A percentile compares a stretch with the other conserved stretches of the same genome.
phyloP scores from a whole-genome alignment of 2,797 vertebrate genomes.

The Pteropus rufus region DNA sequence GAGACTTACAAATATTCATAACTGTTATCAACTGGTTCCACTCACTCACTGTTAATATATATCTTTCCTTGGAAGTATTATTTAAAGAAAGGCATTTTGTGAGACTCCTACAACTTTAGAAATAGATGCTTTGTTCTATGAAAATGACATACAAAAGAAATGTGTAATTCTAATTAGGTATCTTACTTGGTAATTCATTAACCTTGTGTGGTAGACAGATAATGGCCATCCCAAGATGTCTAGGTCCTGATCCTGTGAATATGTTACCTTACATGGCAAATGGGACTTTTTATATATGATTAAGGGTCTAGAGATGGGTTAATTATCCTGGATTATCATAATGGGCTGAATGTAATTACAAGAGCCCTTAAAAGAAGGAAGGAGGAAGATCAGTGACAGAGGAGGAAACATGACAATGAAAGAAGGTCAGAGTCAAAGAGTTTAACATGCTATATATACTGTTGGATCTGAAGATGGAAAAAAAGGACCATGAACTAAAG shows the following conservation, averaged over 20 bases:
- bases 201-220: neutral
- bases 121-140: neutral
- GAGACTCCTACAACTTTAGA: neutral
- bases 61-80: neutral
- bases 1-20: slow-evolving; percentile 15
- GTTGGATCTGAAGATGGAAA: neutral
- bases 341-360: neutral
- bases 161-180: slow-evolving; percentile 8
- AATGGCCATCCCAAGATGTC: neutral
- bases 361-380: neutral
- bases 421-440: neutral
- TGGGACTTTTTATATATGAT: neutral
- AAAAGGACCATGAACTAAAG: neutral
- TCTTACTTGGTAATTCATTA: slow-evolving; percentile 28
- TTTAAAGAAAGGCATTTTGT: slow-evolving; percentile 28
- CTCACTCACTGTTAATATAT: neutral
- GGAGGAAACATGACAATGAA: neutral
- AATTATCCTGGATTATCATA: neutral
- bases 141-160: slow-evolving; percentile 48
- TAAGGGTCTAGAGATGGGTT: neutral
- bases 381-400: neutral
- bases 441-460: neutral
- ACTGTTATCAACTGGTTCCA: neutral
- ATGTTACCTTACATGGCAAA: neutral
- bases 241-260: neutral